These are phyloP conservation scores for Orycteropus afer DNA, from an alignment of 2,113 vertebrate genomes.

Conservation along the genomic window DNA sequence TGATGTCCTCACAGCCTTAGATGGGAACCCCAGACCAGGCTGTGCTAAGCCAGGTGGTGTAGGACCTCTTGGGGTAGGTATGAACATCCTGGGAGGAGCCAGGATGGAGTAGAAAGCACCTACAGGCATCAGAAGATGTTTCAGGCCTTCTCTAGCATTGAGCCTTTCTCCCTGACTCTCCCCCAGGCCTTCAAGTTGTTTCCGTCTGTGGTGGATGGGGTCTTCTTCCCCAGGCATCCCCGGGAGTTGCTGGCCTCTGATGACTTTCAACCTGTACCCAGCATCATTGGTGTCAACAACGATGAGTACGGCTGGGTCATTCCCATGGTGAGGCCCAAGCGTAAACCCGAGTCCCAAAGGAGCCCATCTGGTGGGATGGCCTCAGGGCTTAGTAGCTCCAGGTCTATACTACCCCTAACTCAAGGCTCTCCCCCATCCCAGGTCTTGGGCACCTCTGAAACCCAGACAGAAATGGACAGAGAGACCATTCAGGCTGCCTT, in stretches of 20 bases:
- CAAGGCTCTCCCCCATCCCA: background rate
- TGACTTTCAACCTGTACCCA: constrained; percentile 85
- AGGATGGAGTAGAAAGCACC: background rate
- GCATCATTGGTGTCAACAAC: constrained; percentile 88
- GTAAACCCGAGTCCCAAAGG: background rate
- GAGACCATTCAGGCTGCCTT: background rate
- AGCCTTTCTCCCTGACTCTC: background rate
- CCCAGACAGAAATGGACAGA: constrained; percentile 64
- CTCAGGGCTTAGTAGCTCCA: background rate
- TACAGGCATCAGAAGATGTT: background rate
- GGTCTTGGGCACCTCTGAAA: background rate
- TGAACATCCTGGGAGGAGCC: background rate
- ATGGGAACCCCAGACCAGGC: background rate
- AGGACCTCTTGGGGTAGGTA: background rate
- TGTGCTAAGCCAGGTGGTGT: no score
- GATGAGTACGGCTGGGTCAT: constrained; percentile 90
- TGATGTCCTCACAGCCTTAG: background rate
- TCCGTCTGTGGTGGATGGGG: constrained; percentile 84
- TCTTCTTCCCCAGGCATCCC: constrained; percentile 84
- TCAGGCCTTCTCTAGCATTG: background rate
- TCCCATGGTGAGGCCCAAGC: constrained; percentile 38
- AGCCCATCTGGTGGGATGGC: background rate
- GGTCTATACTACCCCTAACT: background rate
- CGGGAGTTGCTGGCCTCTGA: constrained; percentile 84
- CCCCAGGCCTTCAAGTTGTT: background rate